Evolutionary conservation across 53 echinoderm and acorn worm genomes (phyloP), one percentile per base, ranked within the genome.

Genomic region (Henricia sp.): DNA sequence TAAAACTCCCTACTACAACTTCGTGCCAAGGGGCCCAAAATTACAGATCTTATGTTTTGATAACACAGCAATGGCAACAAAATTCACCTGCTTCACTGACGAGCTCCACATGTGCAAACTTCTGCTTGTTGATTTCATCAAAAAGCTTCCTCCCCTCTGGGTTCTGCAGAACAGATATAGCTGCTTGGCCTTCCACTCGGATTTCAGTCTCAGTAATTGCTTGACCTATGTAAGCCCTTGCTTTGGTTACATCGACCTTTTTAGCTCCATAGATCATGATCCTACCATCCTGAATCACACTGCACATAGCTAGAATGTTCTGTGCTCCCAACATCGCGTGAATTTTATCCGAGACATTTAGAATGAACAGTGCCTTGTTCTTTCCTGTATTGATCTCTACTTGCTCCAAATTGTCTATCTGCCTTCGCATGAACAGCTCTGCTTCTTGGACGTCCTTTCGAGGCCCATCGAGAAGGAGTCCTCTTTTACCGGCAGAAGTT

Each of bases 301-400:
- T 50, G 60, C 80, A 88, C 0, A 71, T 63, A 36, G 82, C 88
- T 21, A 35, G 40, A 13, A 88, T 82, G 1, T 55, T 34, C 28
- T 37, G 26, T 35, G 78, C 59, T n/a, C 52, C 43, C 0, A 88
- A 46, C 2, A 88, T 34, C 38, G 82, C 82, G 54, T 88, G 82
- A 55, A 88, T 54, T 78, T 88, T 80, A 20, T 80, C 71, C 4
- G n/a, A 17, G 14, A 41, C 50, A 43, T 1, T 25, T 4, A 50
- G 48, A 27, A 86, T 52, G 39, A 86, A 86, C 30, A 3, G 26
- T 14, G n/a, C 66, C 51, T 74, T 86, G 37, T 20, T 86, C n/a
- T 32, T 12, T 13, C 63, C 65, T 4, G 52, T 27, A 4, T 60
- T 50, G 34, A 86, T 3, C 1, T 63, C 74, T 0, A 24, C 63